Conservation (phyloP, 2,888 invertebrate species). For the Aphodius granarius region DNA sequence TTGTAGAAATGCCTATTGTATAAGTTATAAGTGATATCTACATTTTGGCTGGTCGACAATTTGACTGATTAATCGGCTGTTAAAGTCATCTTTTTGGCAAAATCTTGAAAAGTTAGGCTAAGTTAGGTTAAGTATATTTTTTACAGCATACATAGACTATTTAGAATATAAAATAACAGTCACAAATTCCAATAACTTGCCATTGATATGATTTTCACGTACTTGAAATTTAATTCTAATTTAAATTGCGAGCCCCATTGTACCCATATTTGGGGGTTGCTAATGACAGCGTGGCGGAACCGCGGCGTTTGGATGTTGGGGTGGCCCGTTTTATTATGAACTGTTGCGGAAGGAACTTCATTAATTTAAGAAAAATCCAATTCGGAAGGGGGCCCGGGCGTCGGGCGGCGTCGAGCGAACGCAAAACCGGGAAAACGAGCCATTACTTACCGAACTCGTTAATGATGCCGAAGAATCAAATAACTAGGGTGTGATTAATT, state of each 20-base stretch:
- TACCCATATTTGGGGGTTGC: background rate
- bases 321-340: conserved; percentile 18
- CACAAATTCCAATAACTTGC: background rate
- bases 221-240: background rate
- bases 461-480: conserved; percentile 29
- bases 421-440: conserved; percentile 5
- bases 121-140: too few species aligned
- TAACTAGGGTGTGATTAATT: conserved; percentile 30
- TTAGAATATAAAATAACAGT: too few species aligned
- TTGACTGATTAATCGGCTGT: too few species aligned
- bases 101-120: too few species aligned
- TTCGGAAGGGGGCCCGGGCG: conserved; percentile 17
- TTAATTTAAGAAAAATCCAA: conserved; percentile 29
- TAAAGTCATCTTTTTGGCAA: too few species aligned
- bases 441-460: conserved; percentile 29
- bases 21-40: too few species aligned
- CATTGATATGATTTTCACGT: background rate
- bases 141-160: too few species aligned
- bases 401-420: conserved; percentile 16
- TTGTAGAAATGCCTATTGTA: too few species aligned
- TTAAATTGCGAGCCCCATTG: background rate
- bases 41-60: too few species aligned
- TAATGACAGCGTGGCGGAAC: background rate
- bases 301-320: conserved; percentile 2
- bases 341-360: conserved; percentile 23